Evolutionary conservation across 2,113 vertebrate genomes (phyloP), one percentile per base, ranked within the genome.

Genomic region (Picathartes gymnocephalus): DNA sequence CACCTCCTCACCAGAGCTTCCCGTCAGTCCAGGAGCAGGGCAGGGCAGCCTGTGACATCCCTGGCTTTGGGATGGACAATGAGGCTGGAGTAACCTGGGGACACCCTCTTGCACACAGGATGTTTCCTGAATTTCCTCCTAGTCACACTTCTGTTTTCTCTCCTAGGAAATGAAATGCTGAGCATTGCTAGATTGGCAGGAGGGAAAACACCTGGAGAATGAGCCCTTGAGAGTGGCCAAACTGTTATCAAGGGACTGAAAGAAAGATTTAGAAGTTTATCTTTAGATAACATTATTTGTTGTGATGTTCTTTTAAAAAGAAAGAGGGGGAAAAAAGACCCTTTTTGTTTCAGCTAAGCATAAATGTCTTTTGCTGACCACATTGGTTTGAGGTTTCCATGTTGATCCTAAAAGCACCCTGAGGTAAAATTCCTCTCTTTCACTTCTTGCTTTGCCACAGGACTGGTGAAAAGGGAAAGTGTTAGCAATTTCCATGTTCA

Each of bases 311-410:
- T 68, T 60, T 60, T 35, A 3, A 53, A 85, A 72, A 18, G 13
- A 33, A 48, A 30, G 39, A 28, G 7, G 11, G 18, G 22, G 21
- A 24, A 30, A 20, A n/a, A 68, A 48, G 2, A 7, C 15, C 24
- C 8, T 22, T 93, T 94, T 94, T 88, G 10, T 78, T 86, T 31
- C 60, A 10, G 2, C 58, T 81, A 74, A 81, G 64, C 56, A 42
- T 51, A 90, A 93, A 91, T 40, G 6, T 6, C 13, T 73, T 90
- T 88, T 95, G 88, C 93, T 93, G 93, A 96, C n/a, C 44, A 65
- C n/a, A 28, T 23, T 72, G 44, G 21, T 81, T 73, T 54, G 27
- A 90, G 39, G 21, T 65, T 86, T 95, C 82, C 57, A 81, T 82
- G 57, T 83, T 87, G 40, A 87, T 44, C 51, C 40, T 86, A 77